Evolutionary conservation across 2,113 vertebrate species (phyloP).

Genomic region (Oryzias celebensis): DNA sequence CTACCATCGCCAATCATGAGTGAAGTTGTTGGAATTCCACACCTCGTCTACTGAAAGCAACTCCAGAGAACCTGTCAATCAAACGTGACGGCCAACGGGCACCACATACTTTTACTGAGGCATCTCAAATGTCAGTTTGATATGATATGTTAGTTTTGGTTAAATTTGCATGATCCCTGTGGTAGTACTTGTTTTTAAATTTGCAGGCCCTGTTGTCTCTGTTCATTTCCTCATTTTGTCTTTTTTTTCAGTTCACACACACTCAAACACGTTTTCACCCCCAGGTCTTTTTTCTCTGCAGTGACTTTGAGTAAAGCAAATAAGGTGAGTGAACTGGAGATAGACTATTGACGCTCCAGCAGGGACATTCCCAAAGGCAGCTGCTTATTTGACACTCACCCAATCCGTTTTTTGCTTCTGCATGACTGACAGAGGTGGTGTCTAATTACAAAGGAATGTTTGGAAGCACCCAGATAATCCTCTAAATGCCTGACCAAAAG

Average conservation of each 20-base stretch:
- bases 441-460: conserved; percentile 81
- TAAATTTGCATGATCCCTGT: conserved; percentile 4
- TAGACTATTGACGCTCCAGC: conserved; percentile 52
- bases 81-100: too few relatives aligned
- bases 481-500: conserved; percentile 67
- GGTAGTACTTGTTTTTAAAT: background rate
- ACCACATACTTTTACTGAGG: too few relatives aligned
- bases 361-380: conserved; percentile 62
- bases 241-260: conserved; percentile 16
- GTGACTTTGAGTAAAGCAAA: conserved; percentile 61
- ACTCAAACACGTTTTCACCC: conserved; percentile 27
- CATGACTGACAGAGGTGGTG: conserved; percentile 67
- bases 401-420: conserved; percentile 69
- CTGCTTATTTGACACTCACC: conserved; percentile 51
- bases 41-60: too few relatives aligned
- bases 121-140: too few relatives aligned
- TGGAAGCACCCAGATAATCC: conserved; percentile 72
- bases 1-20: too few relatives aligned
- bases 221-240: background rate
- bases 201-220: conserved; percentile 23
- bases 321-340: conserved; percentile 54
- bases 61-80: too few relatives aligned
- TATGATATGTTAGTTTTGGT: background rate
- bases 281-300: conserved; percentile 37
- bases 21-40: too few relatives aligned